These are phyloP conservation scores for Toxotes lorentzi DNA, from an alignment of 2,797 vertebrate species.

Conservation along the genomic window DNA sequence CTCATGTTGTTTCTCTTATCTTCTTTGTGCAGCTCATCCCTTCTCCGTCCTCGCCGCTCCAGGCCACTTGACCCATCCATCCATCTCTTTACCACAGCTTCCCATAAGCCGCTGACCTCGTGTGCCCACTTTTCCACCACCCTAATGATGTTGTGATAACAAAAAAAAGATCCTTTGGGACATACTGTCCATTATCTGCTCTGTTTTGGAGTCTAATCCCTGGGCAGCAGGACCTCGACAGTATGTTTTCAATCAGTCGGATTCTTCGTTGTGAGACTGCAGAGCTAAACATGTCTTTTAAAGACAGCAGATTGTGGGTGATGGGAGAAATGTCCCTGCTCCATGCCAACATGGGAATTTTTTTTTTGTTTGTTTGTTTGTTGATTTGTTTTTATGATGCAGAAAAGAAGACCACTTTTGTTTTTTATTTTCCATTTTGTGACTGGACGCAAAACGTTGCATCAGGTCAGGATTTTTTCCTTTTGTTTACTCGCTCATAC, in stretches of 20 bases:
- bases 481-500: conserved; percentile 50
- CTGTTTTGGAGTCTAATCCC: conserved; percentile 51
- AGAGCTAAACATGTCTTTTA: conserved; percentile 44
- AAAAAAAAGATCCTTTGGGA: conserved; percentile 35
- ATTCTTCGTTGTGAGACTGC: conserved; percentile 57
- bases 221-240: conserved; percentile 19
- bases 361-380: conserved; percentile 1
- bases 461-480: conserved; percentile 64
- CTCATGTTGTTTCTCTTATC: conserved; percentile 23
- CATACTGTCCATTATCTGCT: conserved; percentile 32
- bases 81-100: conserved; percentile 87
- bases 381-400: conserved; percentile 24
- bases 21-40: conserved; percentile 89
- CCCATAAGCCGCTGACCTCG: conserved; percentile 88
- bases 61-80: conserved; percentile 85
- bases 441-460: conserved; percentile 55
- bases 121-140: not conserved
- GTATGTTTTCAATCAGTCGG: conserved; percentile 51
- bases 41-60: conserved; percentile 91
- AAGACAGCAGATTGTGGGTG: conserved; percentile 47
- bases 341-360: conserved; percentile 27
- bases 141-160: conserved; percentile 23
- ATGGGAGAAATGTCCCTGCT: conserved; percentile 36
- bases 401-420: conserved; percentile 51
- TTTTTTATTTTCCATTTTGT: conserved; percentile 53